A percentile compares a stretch with the other conserved stretches of the same genome.
phyloP scores from a whole-genome alignment of 1,140 invertebrate genomes.

The Carposina sasakii region DNA sequence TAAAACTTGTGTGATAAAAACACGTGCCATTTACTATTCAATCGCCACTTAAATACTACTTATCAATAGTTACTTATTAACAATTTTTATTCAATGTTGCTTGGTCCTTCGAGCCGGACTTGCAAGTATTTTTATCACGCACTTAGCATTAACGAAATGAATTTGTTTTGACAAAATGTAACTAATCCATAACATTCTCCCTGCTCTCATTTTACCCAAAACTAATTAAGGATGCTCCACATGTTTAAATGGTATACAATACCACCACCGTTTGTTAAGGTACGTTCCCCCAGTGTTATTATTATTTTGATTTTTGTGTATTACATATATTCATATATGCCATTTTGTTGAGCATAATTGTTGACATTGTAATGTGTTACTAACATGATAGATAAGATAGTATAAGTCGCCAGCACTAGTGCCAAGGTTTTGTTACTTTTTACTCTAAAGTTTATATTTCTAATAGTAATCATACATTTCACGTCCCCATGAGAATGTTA shows the following conservation, averaged over 20 bases:
- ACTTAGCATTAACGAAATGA: constrained; percentile 32
- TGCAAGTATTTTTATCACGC: constrained; percentile 44
- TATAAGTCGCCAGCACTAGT: constrained; percentile 44
- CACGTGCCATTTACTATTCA: too few species aligned
- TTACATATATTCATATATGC: constrained; percentile 51
- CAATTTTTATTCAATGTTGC: background rate
- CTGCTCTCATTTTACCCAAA: constrained; percentile 68
- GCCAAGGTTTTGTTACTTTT: constrained; percentile 37
- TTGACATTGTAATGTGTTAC: constrained; percentile 41
- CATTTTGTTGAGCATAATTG: constrained; percentile 29
- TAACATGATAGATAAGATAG: constrained; percentile 33
- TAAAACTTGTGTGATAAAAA: constrained; percentile 36
- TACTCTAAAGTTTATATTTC: constrained; percentile 27
- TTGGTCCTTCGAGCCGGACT: constrained; percentile 21
- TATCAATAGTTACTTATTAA: too few species aligned
- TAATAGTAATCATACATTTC: background rate
- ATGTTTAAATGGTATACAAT: constrained; percentile 67
- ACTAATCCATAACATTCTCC: constrained; percentile 73
- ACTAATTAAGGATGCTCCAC: constrained; percentile 70
- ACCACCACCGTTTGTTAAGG: constrained; percentile 69
- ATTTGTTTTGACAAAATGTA: constrained; percentile 56
- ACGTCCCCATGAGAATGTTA: constrained; percentile 59
- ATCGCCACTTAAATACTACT: too few species aligned
- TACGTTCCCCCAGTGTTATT: constrained; percentile 61
- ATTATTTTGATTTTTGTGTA: constrained; percentile 62